phyloP scores from a whole-genome alignment of 2,888 invertebrate genomes.

The Onthophagus sagittarius region DNA sequence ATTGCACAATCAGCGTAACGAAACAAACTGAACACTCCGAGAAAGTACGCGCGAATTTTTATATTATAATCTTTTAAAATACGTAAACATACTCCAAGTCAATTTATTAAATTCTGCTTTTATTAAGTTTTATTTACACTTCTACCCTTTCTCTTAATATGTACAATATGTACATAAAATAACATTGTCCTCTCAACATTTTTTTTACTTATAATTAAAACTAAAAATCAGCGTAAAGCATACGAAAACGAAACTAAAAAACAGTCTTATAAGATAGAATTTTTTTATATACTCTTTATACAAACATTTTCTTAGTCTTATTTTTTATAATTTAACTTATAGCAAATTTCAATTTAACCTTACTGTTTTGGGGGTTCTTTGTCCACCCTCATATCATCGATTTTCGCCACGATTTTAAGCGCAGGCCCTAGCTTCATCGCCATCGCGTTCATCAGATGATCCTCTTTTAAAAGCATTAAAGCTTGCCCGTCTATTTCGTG shows the following conservation, averaged over 20 bases:
- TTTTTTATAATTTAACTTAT: neutral
- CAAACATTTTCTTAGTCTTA: neutral
- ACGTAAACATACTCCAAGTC: neutral
- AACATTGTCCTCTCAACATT: neutral
- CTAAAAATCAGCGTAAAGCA: neutral
- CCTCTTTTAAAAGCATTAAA: slow-evolving; percentile 84
- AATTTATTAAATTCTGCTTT: neutral
- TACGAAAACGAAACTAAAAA: slow-evolving; percentile 11
- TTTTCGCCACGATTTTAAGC: slow-evolving; percentile 89
- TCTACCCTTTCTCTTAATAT: neutral
- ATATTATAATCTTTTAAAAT: neutral
- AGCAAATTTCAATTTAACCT: neutral
- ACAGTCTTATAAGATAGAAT: slow-evolving; percentile 17
- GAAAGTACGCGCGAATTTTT: neutral
- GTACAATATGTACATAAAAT: slow-evolving; percentile 1
- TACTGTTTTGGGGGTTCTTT: slow-evolving; percentile 43
- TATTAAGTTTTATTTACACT: neutral
- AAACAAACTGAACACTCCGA: neutral
- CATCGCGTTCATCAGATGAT: slow-evolving; percentile 91
- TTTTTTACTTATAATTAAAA: neutral
- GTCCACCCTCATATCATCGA: slow-evolving; percentile 75
- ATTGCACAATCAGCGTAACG: slow-evolving; percentile 5
- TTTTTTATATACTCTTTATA: slow-evolving; percentile 1
- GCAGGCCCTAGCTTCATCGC: slow-evolving; percentile 95
- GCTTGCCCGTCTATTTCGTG: slow-evolving; percentile 98